Evolutionary conservation across 2,797 vertebrate genomes (phyloP).

Genomic region (Macropodus opercularis): DNA sequence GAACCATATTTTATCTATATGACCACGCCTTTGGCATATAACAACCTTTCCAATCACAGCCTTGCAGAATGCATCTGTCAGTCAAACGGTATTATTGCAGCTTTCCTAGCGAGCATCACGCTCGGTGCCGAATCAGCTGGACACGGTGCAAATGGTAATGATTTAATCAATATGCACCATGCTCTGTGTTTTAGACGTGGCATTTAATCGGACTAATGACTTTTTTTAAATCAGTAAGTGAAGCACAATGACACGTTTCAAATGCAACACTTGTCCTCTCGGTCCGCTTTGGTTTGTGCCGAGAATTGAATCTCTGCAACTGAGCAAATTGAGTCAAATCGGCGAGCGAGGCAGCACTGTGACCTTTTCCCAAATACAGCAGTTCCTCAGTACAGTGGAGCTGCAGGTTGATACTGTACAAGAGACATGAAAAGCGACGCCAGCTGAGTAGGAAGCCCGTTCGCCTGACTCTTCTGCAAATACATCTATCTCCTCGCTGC

Average conservation of each 20-base stretch:
- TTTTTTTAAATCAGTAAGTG: conserved; percentile 53
- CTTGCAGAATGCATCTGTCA: conserved; percentile 52
- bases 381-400: conserved; percentile 31
- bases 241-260: conserved; percentile 58
- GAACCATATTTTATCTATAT: conserved; percentile 66
- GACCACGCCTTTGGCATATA: conserved; percentile 61
- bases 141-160: conserved; percentile 52
- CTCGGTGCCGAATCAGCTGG: conserved; percentile 45
- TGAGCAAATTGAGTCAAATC: conserved; percentile 65
- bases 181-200: conserved; percentile 58
- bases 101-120: conserved; percentile 32
- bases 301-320: conserved; percentile 53
- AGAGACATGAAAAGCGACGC: conserved; percentile 61
- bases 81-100: conserved; percentile 49
- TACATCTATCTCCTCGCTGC: conserved; percentile 54
- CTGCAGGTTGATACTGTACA: conserved; percentile 54
- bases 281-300: conserved; percentile 32
- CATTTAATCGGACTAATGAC: conserved; percentile 69
- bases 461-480: conserved; percentile 51
- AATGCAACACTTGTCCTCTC: conserved; percentile 57
- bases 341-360: conserved; percentile 40
- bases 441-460: conserved; percentile 58
- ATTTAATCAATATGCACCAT: conserved; percentile 68
- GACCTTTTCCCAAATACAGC: conserved; percentile 71
- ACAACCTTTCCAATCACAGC: conserved; percentile 55